Evolutionary conservation across 1,140 invertebrate species (phyloP).

Genomic region (Galleria mellonella): DNA sequence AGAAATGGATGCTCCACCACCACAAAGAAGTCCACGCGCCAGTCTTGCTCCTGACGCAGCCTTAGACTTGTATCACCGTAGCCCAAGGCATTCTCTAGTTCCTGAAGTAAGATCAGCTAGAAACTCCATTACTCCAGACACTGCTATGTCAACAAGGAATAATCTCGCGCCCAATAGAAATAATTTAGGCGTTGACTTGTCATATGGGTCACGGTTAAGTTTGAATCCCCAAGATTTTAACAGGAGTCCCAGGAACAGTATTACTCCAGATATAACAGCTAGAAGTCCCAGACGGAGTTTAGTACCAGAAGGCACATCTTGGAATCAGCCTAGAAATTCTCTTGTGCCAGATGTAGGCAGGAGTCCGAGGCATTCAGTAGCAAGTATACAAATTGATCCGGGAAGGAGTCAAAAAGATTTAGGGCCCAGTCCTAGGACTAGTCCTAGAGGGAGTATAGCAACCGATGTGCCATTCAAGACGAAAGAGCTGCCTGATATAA

Average conservation of each 20-base stretch:
- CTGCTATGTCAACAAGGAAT: constrained; percentile 65
- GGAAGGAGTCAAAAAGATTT: constrained; percentile 78
- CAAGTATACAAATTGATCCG: constrained; percentile 66
- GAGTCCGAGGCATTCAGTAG: constrained; percentile 77
- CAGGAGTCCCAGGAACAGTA: constrained; percentile 78
- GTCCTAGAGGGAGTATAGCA: constrained; percentile 77
- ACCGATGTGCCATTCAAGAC: constrained; percentile 64
- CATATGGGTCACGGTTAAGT: constrained; percentile 72
- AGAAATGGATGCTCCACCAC: constrained; percentile 64
- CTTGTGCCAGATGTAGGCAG: constrained; percentile 65
- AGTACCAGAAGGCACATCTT: constrained; percentile 73
- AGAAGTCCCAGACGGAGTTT: constrained; percentile 78
- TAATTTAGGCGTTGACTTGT: constrained; percentile 75
- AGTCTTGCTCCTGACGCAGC: constrained; percentile 77
- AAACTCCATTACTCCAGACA: constrained; percentile 76
- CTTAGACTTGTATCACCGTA: constrained; percentile 76
- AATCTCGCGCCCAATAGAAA: constrained; percentile 76
- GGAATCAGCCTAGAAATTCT: constrained; percentile 69
- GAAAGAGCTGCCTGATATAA: constrained; percentile 58
- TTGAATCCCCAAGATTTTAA: constrained; percentile 76
- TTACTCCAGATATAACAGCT: constrained; percentile 72
- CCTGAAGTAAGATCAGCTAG: constrained; percentile 75
- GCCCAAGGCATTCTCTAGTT: constrained; percentile 77
- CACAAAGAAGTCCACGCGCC: constrained; percentile 76
- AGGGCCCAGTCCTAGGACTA: constrained; percentile 71